A percentile compares a stretch with the other conserved stretches of the same genome.
phyloP scores from a whole-genome alignment of 2,888 invertebrate genomes.

The Camponotus fellah region DNA sequence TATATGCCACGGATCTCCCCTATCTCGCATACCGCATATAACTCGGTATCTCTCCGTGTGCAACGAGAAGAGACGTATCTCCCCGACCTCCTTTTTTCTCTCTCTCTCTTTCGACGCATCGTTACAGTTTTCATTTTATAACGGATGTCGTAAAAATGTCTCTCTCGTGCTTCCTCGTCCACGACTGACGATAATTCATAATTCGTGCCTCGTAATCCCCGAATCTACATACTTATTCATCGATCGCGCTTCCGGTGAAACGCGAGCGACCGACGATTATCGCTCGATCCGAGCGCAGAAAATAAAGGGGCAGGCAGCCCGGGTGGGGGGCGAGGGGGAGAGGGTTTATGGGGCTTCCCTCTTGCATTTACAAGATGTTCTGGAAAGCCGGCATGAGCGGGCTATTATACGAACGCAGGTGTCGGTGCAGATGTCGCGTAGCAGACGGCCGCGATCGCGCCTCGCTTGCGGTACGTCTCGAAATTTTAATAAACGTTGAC shows the following conservation, averaged over 20 bases:
- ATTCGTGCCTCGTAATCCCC: background rate
- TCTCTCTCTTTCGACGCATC: slow-evolving; percentile 35
- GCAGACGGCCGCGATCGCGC: slow-evolving; percentile 61
- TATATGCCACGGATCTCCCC: slow-evolving; percentile 1
- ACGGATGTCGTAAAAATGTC: background rate
- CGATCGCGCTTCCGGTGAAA: background rate
- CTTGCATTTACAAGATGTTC: slow-evolving; percentile 70
- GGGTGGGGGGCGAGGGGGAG: background rate
- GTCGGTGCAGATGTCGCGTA: slow-evolving; percentile 78
- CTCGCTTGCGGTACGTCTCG: slow-evolving; percentile 47
- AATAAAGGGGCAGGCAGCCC: slow-evolving; percentile 50
- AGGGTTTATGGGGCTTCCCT: slow-evolving; percentile 22
- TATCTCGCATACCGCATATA: slow-evolving; percentile 1
- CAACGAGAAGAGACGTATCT: slow-evolving; percentile 47
- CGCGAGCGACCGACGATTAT: background rate
- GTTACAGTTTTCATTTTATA: slow-evolving; percentile 40
- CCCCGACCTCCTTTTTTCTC: slow-evolving; percentile 31
- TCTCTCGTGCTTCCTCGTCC: background rate
- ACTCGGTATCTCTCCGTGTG: slow-evolving; percentile 58
- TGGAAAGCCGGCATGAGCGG: slow-evolving; percentile 62
- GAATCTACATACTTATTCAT: background rate
- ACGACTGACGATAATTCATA: background rate
- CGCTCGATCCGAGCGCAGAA: slow-evolving; percentile 6
- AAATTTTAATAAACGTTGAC: slow-evolving; percentile 65
- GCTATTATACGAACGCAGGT: slow-evolving; percentile 76